phyloP scores from a whole-genome alignment of 2,113 vertebrate genomes.

The Cyprinodon tularosa region DNA sequence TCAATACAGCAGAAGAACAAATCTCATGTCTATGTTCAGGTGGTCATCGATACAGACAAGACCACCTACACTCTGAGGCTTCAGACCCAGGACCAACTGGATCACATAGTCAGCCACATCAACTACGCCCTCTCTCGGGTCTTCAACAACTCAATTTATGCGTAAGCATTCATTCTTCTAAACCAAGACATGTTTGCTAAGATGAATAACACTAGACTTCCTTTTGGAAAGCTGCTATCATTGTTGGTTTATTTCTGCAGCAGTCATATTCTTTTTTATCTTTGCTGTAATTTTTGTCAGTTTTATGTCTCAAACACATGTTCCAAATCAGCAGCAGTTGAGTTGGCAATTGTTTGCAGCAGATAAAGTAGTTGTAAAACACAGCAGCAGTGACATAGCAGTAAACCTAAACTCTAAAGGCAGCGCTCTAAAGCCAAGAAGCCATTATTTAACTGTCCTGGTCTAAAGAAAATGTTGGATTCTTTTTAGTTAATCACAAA shows the following conservation, averaged over 20 bases:
- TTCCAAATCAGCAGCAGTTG: slow-evolving; percentile 43
- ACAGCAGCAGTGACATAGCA: neutral
- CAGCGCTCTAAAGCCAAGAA: slow-evolving; percentile 19
- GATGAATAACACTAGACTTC: slow-evolving; percentile 21
- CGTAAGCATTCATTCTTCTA: slow-evolving; percentile 76
- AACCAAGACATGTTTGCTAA: neutral
- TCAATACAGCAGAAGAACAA: neutral
- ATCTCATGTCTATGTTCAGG: slow-evolving; percentile 67
- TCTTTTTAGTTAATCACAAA: neutral
- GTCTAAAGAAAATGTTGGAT: slow-evolving; percentile 5
- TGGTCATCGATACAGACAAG: slow-evolving; percentile 90
- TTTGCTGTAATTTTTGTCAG: slow-evolving; percentile 36
- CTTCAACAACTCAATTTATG: slow-evolving; percentile 87
- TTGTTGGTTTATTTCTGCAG: slow-evolving; percentile 31
- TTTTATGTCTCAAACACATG: slow-evolving; percentile 38
- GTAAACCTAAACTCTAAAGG: slow-evolving; percentile 7
- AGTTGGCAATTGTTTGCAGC: slow-evolving; percentile 30
- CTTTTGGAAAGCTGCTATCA: slow-evolving; percentile 43
- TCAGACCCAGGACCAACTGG: slow-evolving; percentile 84
- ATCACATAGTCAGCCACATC: slow-evolving; percentile 85
- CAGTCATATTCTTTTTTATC: slow-evolving; percentile 38
- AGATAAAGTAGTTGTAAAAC: neutral
- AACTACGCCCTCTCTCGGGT: slow-evolving; percentile 88
- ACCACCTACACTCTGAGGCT: slow-evolving; percentile 84
- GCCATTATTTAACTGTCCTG: neutral